Percentiles rank a stretch among this genome's conserved stretches.
Conservation (phyloP, 2,113 vertebrate species). For the Laticauda colubrina region DNA sequence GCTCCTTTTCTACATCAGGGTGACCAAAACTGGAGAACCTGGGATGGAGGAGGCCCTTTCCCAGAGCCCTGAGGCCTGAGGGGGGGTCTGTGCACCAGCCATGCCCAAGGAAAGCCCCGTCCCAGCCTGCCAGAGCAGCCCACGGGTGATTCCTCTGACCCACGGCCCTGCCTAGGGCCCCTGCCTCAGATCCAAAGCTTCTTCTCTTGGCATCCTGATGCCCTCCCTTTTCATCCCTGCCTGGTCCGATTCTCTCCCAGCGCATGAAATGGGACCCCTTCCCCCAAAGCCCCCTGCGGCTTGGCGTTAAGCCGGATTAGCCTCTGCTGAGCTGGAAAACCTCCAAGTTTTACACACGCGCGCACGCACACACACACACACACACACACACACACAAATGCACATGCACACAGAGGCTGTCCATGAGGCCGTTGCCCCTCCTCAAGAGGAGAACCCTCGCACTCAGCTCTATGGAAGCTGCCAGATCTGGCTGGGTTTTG, state of each 20-base stretch:
- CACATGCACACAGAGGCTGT: too few relatives aligned
- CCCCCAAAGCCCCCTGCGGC: not conserved
- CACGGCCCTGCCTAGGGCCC: too few relatives aligned
- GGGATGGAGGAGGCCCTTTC: not conserved
- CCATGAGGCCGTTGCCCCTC: too few relatives aligned
- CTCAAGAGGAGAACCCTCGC: too few relatives aligned
- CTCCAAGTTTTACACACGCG: not conserved
- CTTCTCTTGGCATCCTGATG: not conserved
- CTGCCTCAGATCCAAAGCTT: not conserved
- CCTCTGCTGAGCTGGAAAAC: too few relatives aligned
- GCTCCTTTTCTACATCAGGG: too few relatives aligned
- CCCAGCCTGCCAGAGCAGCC: too few relatives aligned
- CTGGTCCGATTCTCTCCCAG: not conserved
- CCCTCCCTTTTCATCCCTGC: not conserved
- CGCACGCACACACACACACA: too few relatives aligned
- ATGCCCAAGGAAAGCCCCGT: not conserved
- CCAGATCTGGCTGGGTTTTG: too few relatives aligned
- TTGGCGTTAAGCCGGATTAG: not conserved
- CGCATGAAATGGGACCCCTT: not conserved
- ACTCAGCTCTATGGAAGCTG: too few relatives aligned
- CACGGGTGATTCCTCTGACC: rapidly evolving
- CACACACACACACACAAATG: too few relatives aligned
- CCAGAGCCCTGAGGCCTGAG: too few relatives aligned
- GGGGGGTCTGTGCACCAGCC: not conserved
- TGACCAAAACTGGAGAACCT: not conserved